A percentile compares a stretch with the other conserved stretches of the same genome.
Conservation (phyloP, 2,797 vertebrate species). For the Ispidina lecontei region DNA sequence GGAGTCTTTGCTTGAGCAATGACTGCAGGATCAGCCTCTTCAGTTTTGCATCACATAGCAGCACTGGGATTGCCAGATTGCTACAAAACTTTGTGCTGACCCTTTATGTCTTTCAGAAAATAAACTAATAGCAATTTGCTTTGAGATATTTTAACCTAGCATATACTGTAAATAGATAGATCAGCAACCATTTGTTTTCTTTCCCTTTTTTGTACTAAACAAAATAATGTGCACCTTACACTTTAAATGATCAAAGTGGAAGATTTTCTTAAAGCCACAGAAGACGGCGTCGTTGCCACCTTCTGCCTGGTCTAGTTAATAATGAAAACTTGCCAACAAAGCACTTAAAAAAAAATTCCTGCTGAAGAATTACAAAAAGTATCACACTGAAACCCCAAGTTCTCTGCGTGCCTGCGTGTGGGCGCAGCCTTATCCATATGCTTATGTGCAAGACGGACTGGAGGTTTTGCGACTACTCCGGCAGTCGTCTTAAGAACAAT, state of each 20-base stretch:
- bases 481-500: background rate
- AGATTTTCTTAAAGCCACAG: background rate
- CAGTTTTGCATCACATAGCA: background rate
- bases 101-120: conserved; percentile 22
- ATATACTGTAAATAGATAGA: background rate
- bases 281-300: background rate
- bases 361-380: conserved; percentile 18
- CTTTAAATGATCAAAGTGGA: background rate
- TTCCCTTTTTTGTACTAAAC: background rate
- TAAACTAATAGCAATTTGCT: background rate
- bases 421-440: background rate
- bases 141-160: conserved; percentile 1
- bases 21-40: background rate
- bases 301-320: conserved; percentile 18
- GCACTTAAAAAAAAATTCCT: conserved; percentile 1
- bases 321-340: conserved; percentile 42
- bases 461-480: background rate
- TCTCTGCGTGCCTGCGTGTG: background rate
- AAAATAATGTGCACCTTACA: conserved; percentile 21
- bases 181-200: conserved; percentile 25
- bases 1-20: background rate
- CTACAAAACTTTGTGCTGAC: background rate
- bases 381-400: background rate
- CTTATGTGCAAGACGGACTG: conserved; percentile 5
- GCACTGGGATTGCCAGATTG: background rate